Evolutionary conservation across 1,140 invertebrate species (phyloP), one percentile per base, ranked within the genome.

Genomic region (Diabrotica virgifera): DNA sequence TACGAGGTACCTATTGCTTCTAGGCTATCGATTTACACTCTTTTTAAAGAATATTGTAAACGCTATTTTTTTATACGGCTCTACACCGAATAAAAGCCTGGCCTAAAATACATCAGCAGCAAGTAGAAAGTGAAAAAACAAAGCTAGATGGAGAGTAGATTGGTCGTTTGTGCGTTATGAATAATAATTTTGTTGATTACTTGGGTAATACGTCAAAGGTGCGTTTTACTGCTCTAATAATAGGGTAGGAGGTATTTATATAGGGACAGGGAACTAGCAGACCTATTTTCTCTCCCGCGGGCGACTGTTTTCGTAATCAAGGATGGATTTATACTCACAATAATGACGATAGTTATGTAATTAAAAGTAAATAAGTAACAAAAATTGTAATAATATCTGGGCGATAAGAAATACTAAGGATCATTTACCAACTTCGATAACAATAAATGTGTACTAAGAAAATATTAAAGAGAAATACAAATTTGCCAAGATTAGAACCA

Each of bases 101-200:
- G 40, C 40, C 40, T 46, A 46, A 46, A 46, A 46, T 24, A 46
- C n/a, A 46, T 46, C n/a, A 46, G 40, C 40, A 46, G 8, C 40
- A n/a, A 10, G n/a, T 46, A n/a, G 8, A 46, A 46, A 46, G 40
- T 46, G 40, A n/a, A 46, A 46, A 46, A 46, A 46, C 40, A 46
- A 46, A 46, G n/a, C 40, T 46, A 46, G 40, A 46, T 46, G 40
- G 40, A 46, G 40, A 46, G 40, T 46, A 46, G 40, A 46, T 46
- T 46, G 40, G 40, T 46, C 40, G 40, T 46, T 46, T 46, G 40
- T 46, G 40, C 40, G 40, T 46, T 46, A 46, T 46, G 40, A 46
- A 46, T 46, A 46, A 46, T 46, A 46, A 46, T 46, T 46, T 46
- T 46, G 40, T 46, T 46, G 40, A 46, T 46, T 46, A 46, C 40